phyloP scores from a whole-genome alignment of 1,140 invertebrate genomes.

The Caenorhabditis elegans region WBcel235 BX284603.4:8759501-8760000 shows the following conservation, averaged over 20 bases:
- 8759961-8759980: slow-evolving; percentile 70
- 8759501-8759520: slow-evolving; percentile 90
- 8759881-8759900: slow-evolving; percentile 99
- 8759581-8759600: slow-evolving; percentile 97
- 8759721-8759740: slow-evolving; percentile 96
- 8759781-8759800: slow-evolving; percentile 99
- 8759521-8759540: slow-evolving; percentile 98
- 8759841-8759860: slow-evolving; percentile 98
- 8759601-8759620: slow-evolving; percentile 86
- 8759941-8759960: slow-evolving; percentile 96
- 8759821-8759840: slow-evolving; percentile 78
- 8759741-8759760: slow-evolving; percentile 96
- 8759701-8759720: slow-evolving; percentile 97
- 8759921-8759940: slow-evolving; percentile 96
- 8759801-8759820: slow-evolving; percentile 93
- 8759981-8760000: neutral
- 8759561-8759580: slow-evolving; percentile 92
- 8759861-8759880: slow-evolving; percentile 95
- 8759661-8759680: slow-evolving; percentile 52
- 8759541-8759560: slow-evolving; percentile 94
- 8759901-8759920: slow-evolving; percentile 97
- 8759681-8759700: slow-evolving; percentile 67
- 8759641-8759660: slow-evolving; percentile 91
- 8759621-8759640: slow-evolving; percentile 96
- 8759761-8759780: slow-evolving; percentile 96